These are phyloP conservation scores for Chironomus tentans DNA, from an alignment of 2,888 invertebrate species.

Conservation along the genomic window DNA sequence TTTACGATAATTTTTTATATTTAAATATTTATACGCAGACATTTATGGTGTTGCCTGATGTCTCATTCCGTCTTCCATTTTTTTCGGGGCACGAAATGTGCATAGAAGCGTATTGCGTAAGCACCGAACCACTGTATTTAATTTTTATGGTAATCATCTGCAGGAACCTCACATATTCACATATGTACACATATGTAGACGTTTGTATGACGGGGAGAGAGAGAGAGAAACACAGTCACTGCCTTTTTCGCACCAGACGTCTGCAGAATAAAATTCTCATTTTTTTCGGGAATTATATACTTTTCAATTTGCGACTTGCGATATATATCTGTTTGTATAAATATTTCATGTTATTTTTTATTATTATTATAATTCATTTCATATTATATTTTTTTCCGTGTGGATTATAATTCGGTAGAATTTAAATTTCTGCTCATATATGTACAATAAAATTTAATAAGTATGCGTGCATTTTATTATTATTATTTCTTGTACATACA, in stretches of 20 bases:
- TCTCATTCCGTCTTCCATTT: too few species aligned
- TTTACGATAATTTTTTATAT: conserved; percentile 10
- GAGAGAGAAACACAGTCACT: neutral
- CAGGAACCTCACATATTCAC: conserved; percentile 2
- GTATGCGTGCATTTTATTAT: conserved; percentile 7
- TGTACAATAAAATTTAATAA: neutral
- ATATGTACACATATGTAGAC: neutral
- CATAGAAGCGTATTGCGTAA: conserved; percentile 4
- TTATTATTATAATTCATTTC: neutral
- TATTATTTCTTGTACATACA: neutral
- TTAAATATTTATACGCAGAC: conserved; percentile 14
- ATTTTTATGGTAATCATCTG: conserved; percentile 16
- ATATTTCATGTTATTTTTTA: neutral
- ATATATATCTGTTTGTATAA: neutral
- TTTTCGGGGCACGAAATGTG: neutral
- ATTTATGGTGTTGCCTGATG: conserved; percentile 9
- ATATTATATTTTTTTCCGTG: neutral
- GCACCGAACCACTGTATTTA: neutral
- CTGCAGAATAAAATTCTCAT: neutral
- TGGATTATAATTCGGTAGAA: too few species aligned
- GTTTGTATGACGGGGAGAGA: neutral
- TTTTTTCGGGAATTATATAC: conserved; percentile 3
- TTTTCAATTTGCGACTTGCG: neutral
- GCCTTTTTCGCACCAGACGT: conserved; percentile 15
- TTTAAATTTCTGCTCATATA: too few species aligned